Percentiles rank a stretch among this genome's conserved stretches.
Evolutionary conservation across 1,140 invertebrate species (phyloP).

Genomic region (Sycophila sp.): DNA sequence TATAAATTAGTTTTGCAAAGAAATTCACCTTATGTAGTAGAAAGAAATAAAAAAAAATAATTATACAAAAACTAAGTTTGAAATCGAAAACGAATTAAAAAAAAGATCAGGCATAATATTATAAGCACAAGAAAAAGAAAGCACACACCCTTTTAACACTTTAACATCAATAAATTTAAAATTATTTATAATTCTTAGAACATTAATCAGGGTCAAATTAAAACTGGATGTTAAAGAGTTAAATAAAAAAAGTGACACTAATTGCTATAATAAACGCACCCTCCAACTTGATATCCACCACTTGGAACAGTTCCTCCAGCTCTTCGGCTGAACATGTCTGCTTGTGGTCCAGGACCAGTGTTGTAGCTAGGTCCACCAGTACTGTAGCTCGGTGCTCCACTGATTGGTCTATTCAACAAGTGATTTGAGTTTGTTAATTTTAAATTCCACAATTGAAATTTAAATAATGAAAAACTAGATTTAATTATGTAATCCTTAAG

Average conservation of each 20-base stretch:
- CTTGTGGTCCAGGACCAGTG: constrained; percentile 62
- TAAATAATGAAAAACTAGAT: constrained; percentile 6
- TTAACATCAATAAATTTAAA: no score
- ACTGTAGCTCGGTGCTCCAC: constrained; percentile 61
- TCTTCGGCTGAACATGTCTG: constrained; percentile 65
- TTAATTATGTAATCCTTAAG: constrained; percentile 7
- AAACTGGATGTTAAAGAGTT: not conserved
- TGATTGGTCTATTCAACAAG: constrained; percentile 58
- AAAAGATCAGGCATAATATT: no score
- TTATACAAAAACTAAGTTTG: no score
- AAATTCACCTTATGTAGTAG: no score
- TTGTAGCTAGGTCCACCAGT: constrained; percentile 62
- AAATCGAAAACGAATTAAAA: no score
- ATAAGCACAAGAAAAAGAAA: not conserved
- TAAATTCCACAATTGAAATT: not conserved
- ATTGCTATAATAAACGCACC: constrained; percentile 50
- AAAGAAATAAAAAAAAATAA: not conserved
- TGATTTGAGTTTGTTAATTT: constrained; percentile 23
- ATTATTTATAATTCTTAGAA: not conserved
- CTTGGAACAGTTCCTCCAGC: constrained; percentile 61
- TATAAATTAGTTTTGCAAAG: no score
- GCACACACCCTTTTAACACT: not conserved
- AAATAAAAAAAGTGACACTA: constrained; percentile 9
- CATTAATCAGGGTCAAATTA: not conserved
- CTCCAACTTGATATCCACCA: constrained; percentile 62